Conservation (phyloP, 1,140 invertebrate species). For the Drosophila kurseongensis region DNA sequence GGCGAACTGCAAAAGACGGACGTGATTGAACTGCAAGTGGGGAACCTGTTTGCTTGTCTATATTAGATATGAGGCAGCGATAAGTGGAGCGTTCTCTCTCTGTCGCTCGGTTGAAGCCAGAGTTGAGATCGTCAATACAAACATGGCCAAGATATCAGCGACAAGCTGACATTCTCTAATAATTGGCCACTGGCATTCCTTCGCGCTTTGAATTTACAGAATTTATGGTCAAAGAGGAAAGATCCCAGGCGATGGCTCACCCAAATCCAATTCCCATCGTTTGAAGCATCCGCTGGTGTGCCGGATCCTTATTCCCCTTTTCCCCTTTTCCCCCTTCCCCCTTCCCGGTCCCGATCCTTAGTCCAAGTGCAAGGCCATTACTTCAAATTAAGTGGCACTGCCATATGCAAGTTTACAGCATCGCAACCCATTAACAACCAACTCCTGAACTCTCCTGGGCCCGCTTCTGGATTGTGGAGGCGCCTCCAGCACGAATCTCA, state of each 20-base stretch:
- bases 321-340: not conserved
- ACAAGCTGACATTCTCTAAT: slow-evolving; percentile 82
- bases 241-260: slow-evolving; percentile 36
- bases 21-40: slow-evolving; percentile 78
- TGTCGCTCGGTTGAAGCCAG: slow-evolving; percentile 43
- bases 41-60: slow-evolving; percentile 80
- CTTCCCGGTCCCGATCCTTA: not conserved
- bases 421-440: slow-evolving; percentile 43
- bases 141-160: slow-evolving; percentile 82
- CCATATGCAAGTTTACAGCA: slow-evolving; percentile 75
- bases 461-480: slow-evolving; percentile 42
- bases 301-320: not conserved
- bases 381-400: slow-evolving; percentile 56
- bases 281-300: slow-evolving; percentile 51
- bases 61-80: slow-evolving; percentile 82
- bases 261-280: slow-evolving; percentile 41
- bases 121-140: slow-evolving; percentile 79
- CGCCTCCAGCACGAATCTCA: slow-evolving; percentile 48
- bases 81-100: slow-evolving; percentile 75
- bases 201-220: slow-evolving; percentile 82
- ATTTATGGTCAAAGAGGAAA: slow-evolving; percentile 75
- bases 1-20: slow-evolving; percentile 40
- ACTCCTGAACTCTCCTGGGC: slow-evolving; percentile 31
- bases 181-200: slow-evolving; percentile 82
- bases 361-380: slow-evolving; percentile 46